Base-by-base conservation (phyloP, 1,140 invertebrate genomes). In the Physella acuta region DNA sequence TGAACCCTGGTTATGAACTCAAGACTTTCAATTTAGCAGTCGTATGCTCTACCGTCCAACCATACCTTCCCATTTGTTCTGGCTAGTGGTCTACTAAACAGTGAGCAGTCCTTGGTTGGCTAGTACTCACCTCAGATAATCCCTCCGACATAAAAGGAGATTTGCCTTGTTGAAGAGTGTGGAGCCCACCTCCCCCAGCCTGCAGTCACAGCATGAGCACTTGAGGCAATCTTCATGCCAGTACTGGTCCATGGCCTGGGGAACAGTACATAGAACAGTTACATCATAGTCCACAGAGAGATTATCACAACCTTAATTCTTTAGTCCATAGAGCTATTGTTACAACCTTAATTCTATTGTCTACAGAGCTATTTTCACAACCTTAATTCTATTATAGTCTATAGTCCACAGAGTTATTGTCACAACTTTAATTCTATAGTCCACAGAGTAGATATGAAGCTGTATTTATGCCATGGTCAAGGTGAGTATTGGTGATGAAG, bases 141-240 rank as follows among this genome's bases (percentile, higher is more conserved):
- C 94, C 82, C 94, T 89, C 85, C 93, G 92, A 88, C 94, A 97
- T 20, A 97, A 88, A 79, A 96, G 92, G 16, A 96, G 89, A 86
- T 96, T 94, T 2, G 93, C 93, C 85, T 94, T 95, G 68, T 93
- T 93, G 85, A 93, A 97, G 17, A 96, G 87, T 53, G 93, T 94
- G 39, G 93, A 94, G 33, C 94, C 94, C 3, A 96, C 93, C 86
- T 96, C 94, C 0, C 93, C 94, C 0, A 96, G 88, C 58, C 93
- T 87, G 83, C 94, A 95, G 82, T 96, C 92, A 82, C 94, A 97
- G 83, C 93, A 95, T 33, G 92, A 92, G 79, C 94, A 96, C 82
- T 95, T 95, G 36, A 97, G 87, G 79, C 94, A 97, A 82, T 95
- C 94, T 80, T 97, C 94, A 84, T 97, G 94, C 94, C 94, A 97